Evolutionary conservation across 2,888 invertebrate genomes (phyloP), one percentile per base, ranked within the genome.

Genomic region (Synanthedon formicaeformis): DNA sequence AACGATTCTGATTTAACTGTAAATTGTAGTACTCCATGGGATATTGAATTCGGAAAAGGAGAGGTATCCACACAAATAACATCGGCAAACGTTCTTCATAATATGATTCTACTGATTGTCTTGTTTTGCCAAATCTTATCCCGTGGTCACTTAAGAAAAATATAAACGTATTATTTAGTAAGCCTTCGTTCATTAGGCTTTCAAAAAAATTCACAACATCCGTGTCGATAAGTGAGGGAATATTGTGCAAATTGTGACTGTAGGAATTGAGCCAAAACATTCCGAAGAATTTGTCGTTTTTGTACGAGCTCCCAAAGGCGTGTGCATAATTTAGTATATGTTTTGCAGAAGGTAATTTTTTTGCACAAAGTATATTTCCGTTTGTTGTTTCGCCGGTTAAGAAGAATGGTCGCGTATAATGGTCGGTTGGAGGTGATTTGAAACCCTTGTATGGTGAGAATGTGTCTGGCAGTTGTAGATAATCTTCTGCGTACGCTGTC

Each of bases 91-190:
- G 88, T 66, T 94, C 93, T 65, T 94, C 94, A 62, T 93, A 89
- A 88, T 93, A 94, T 0, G 94, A 94, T n/a, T 92, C 90, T 57
- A 90, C 85, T 0, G 91, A 91, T 58, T 89, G 78, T 23, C 93
- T 82, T 56, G 91, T 90, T 18, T 89, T 85, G 0, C 94, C 94
- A 69, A 90, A 93, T 48, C 94, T 86, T 66, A 92, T 89, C 0
- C 94, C 94, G 65, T 94, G 94, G 69, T 94, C 94, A 66, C 94
- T 94, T 51, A 94, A 75, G 56, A 94, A 92, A 41, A 94, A 76
- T 18, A 94, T 78, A 61, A 94, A 88, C 0, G 91, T 90, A 50
- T 91, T 91, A 45, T 92, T 89, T 53, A 91, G 70, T 2, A 90
- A 81, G 0, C 89, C 90, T 1, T 77, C 79, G 0, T 72, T 66